Evolutionary conservation across 2,888 invertebrate genomes (phyloP), one percentile per base, ranked within the genome.

Genomic region (Drosophila diplacantha): DNA sequence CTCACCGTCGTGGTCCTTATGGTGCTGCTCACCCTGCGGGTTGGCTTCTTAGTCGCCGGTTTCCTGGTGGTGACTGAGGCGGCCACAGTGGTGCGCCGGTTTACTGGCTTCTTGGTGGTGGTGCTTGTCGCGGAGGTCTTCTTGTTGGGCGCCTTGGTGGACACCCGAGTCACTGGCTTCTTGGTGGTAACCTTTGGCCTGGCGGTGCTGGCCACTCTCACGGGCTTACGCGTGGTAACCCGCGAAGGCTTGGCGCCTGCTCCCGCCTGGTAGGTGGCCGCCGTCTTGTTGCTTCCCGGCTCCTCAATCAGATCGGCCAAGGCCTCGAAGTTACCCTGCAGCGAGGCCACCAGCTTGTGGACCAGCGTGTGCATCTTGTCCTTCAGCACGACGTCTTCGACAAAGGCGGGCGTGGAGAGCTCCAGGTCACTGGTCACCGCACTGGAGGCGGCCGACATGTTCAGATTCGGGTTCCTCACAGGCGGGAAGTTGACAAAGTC

Each of bases 321-420:
- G 51, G 93, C 94, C 75, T 94, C 92, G 86, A 95, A 95, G 26
- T 95, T 95, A 2, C 93, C 94, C 87, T 95, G 94, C 2, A 96
- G 88, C 20, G 95, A 95, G 69, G 94, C 92, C 11, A 95, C 95
- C 16, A 96, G 93, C 87, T 95, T 95, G 78, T 93, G 93, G 0
- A 96, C 96, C 73, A 96, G 93, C 0, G 93, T 89, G 80, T 94
- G 94, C 88, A 95, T 93, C 87, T 95, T 95, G 38, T 93, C 92
- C 73, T 94, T 93, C 2, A 95, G 86, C 57, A 92, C 92, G 2
- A 92, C 92, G 76, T 95, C 95, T 84, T 95, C 94, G 12, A 92
- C 89, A 87, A 95, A 94, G 0, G 91, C 90, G 0, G 95, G 95
- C 0, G 95, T 95, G 0, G 94, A 93, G 11, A 94, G 91, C 51